Conservation (phyloP, 2,888 invertebrate species). For the Dione vanillae region DNA sequence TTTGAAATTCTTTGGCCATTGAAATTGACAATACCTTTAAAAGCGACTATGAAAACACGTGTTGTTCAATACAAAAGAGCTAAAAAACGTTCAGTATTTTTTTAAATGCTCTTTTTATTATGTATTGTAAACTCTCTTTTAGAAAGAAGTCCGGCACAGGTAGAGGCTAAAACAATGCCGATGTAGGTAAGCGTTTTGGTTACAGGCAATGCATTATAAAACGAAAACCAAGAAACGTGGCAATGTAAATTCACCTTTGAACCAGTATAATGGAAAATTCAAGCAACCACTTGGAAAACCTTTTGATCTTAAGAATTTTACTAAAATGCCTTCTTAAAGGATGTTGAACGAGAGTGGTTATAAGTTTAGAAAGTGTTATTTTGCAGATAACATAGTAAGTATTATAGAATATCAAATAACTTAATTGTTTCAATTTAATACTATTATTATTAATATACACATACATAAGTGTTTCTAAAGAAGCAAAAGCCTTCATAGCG, state of each 20-base stretch:
- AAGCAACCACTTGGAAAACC: constrained; percentile 72
- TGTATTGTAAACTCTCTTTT: constrained; percentile 11
- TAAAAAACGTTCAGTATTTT: constrained; percentile 11
- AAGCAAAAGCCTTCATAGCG: neutral
- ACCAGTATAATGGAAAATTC: constrained; percentile 75
- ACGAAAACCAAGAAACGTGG: constrained; percentile 43
- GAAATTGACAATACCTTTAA: constrained; percentile 14
- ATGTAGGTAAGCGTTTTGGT: constrained; percentile 27
- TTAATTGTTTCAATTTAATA: neutral
- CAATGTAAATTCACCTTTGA: constrained; percentile 69
- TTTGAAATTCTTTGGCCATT: constrained; percentile 10
- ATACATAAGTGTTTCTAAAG: no score
- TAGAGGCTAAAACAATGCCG: constrained; percentile 14
- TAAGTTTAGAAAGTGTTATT: constrained; percentile 58
- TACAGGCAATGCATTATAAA: constrained; percentile 39
- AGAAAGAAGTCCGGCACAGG: constrained; percentile 18
- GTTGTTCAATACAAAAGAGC: constrained; percentile 13
- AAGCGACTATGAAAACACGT: constrained; percentile 19
- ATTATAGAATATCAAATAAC: neutral
- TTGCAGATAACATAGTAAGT: constrained; percentile 49
- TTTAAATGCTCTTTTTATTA: constrained; percentile 26
- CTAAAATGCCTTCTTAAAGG: constrained; percentile 63
- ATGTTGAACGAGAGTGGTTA: constrained; percentile 54
- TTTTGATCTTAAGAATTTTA: constrained; percentile 75
- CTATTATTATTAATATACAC: constrained; percentile 35